A percentile compares a stretch with the other conserved stretches of the same genome.
phyloP scores from a whole-genome alignment of 2,797 vertebrate genomes.

The Poeciliopsis infans region DNA sequence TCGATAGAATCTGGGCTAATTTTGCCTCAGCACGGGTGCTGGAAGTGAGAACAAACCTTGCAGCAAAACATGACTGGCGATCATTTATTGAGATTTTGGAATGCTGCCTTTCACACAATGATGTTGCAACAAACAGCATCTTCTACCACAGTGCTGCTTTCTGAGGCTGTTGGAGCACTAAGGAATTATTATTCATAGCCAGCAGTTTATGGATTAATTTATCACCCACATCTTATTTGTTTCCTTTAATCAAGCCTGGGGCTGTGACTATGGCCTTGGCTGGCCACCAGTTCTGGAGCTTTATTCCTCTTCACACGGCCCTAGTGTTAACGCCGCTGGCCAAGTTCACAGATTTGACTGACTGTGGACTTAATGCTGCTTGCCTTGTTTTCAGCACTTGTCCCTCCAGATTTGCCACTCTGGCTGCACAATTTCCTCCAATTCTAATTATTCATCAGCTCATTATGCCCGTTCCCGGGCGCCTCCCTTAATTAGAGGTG shows the following conservation, averaged over 20 bases:
- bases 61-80: slow-evolving; percentile 63
- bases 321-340: slow-evolving; percentile 87
- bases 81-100: slow-evolving; percentile 58
- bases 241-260: slow-evolving; percentile 72
- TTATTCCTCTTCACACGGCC: slow-evolving; percentile 84
- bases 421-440: slow-evolving; percentile 86
- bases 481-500: slow-evolving; percentile 82
- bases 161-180: slow-evolving; percentile 19
- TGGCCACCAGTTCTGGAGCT: slow-evolving; percentile 86
- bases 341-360: slow-evolving; percentile 89
- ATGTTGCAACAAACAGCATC: slow-evolving; percentile 37
- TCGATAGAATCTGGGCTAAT: slow-evolving; percentile 24
- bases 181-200: slow-evolving; percentile 65
- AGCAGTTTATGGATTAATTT: slow-evolving; percentile 79
- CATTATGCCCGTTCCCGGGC: slow-evolving; percentile 77
- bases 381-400: slow-evolving; percentile 95
- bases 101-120: slow-evolving; percentile 30
- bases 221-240: slow-evolving; percentile 77
- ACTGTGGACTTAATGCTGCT: slow-evolving; percentile 91
- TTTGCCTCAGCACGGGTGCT: slow-evolving; percentile 44
- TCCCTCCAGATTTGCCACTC: slow-evolving; percentile 94
- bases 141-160: slow-evolving; percentile 42
- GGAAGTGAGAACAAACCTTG: slow-evolving; percentile 62
- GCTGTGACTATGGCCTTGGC: slow-evolving; percentile 77
- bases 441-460: slow-evolving; percentile 92